Evolutionary conservation across 2,888 invertebrate genomes (phyloP).

Genomic region (Erebia aethiops): DNA sequence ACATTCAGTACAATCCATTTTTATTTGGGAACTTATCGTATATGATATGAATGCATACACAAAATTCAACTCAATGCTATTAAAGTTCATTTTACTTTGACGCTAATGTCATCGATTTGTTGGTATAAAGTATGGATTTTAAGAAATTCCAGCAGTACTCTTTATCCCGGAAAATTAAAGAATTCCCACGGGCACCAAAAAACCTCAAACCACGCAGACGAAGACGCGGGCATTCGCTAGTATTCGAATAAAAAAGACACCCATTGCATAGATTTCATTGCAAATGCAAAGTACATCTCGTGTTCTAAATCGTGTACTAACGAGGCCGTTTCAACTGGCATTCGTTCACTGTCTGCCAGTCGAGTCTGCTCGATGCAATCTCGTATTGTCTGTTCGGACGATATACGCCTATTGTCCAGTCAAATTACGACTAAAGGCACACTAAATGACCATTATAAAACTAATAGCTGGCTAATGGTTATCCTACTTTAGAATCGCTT

Average conservation of each 20-base stretch:
- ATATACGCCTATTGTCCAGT: conserved; percentile 30
- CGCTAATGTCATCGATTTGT: too few relatives aligned
- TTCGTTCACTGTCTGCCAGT: conserved; percentile 24
- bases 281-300: conserved; percentile 31
- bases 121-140: too few relatives aligned
- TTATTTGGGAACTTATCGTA: too few relatives aligned
- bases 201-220: too few relatives aligned
- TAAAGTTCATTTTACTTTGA: too few relatives aligned
- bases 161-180: too few relatives aligned
- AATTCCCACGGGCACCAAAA: too few relatives aligned
- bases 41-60: too few relatives aligned
- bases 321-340: conserved; percentile 33
- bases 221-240: too few relatives aligned
- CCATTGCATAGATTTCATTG: conserved; percentile 20
- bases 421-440: conserved; percentile 25
- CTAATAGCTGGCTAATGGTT: conserved; percentile 9
- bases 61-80: too few relatives aligned
- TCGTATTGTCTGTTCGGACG: conserved; percentile 28
- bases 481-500: conserved; percentile 1
- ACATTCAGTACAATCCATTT: too few relatives aligned
- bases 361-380: conserved; percentile 22
- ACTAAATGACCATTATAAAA: conserved; percentile 17
- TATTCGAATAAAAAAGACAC: not conserved
- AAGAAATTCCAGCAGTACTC: too few relatives aligned
- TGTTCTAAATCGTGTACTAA: conserved; percentile 36